Evolutionary conservation across 23 tunicate genomes (phyloP).

Genomic region (Pegea sp.): DNA sequence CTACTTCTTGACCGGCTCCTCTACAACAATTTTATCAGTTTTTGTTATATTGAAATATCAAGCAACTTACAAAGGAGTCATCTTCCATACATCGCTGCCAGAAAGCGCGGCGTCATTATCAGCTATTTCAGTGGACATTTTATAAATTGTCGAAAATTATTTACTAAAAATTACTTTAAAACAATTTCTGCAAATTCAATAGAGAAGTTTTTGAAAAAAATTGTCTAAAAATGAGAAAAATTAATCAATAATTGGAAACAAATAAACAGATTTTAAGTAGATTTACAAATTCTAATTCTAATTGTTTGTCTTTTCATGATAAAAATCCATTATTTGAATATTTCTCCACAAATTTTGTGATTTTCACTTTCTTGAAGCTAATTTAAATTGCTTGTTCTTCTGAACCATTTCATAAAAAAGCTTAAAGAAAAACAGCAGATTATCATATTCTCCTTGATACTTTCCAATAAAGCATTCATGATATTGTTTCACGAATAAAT

Average conservation of each 20-base stretch:
- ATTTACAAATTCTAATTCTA: too few species aligned
- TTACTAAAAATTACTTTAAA: too few species aligned
- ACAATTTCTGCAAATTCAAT: too few species aligned
- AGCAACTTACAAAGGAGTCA: slow-evolving; percentile 1
- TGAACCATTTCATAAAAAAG: slow-evolving; percentile 55
- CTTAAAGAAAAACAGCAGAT: slow-evolving; percentile 48
- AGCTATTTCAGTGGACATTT: background rate
- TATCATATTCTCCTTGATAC: slow-evolving; percentile 42
- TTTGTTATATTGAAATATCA: background rate
- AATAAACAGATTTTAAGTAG: too few species aligned
- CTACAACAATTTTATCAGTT: slow-evolving; percentile 4
- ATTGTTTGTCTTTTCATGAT: too few species aligned
- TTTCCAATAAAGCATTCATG: slow-evolving; percentile 37
- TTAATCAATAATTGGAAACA: too few species aligned
- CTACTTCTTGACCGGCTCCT: slow-evolving; percentile 99
- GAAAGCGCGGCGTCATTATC: background rate
- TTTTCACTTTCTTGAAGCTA: too few species aligned
- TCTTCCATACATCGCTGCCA: background rate
- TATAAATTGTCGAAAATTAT: too few species aligned
- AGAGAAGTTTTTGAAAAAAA: too few species aligned
- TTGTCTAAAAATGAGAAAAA: too few species aligned
- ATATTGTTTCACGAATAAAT: slow-evolving; percentile 23
- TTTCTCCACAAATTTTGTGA: too few species aligned
- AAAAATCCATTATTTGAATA: too few species aligned
- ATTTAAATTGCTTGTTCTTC: slow-evolving; percentile 14